Evolutionary conservation across 1,140 invertebrate species (phyloP).

Genomic region (Drosophila tristis): DNA sequence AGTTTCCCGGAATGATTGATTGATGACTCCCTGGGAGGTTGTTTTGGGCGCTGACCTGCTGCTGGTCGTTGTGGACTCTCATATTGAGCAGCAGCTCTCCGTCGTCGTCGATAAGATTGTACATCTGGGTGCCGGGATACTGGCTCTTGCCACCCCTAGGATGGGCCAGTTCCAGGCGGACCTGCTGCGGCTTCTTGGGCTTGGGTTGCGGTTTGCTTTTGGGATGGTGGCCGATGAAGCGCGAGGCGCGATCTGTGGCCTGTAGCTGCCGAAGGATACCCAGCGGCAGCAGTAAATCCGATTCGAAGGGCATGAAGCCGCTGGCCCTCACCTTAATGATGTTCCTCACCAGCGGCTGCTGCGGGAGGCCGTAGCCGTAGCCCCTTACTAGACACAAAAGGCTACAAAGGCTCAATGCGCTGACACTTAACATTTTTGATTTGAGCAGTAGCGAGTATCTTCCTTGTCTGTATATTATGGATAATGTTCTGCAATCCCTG

Average conservation of each 20-base stretch:
- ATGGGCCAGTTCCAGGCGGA: slow-evolving; percentile 56
- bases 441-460: slow-evolving; percentile 19
- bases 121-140: slow-evolving; percentile 47
- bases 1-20: background rate
- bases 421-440: slow-evolving; percentile 13
- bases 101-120: slow-evolving; percentile 74
- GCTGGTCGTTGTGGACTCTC: slow-evolving; percentile 55
- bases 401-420: background rate
- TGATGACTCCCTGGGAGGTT: background rate
- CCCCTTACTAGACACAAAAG: slow-evolving; percentile 13
- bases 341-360: slow-evolving; percentile 38
- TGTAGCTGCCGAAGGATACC: slow-evolving; percentile 61
- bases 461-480: too few species aligned
- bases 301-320: slow-evolving; percentile 69
- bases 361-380: background rate
- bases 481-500: too few species aligned
- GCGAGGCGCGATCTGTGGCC: slow-evolving; percentile 57
- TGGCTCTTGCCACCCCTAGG: slow-evolving; percentile 18
- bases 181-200: slow-evolving; percentile 47
- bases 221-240: slow-evolving; percentile 12
- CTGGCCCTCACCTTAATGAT: slow-evolving; percentile 71
- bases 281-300: slow-evolving; percentile 62
- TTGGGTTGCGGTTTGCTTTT: slow-evolving; percentile 11
- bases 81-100: slow-evolving; percentile 66
- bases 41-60: background rate